phyloP scores from a whole-genome alignment of 2,797 vertebrate species.

The Rhinella marina region DNA sequence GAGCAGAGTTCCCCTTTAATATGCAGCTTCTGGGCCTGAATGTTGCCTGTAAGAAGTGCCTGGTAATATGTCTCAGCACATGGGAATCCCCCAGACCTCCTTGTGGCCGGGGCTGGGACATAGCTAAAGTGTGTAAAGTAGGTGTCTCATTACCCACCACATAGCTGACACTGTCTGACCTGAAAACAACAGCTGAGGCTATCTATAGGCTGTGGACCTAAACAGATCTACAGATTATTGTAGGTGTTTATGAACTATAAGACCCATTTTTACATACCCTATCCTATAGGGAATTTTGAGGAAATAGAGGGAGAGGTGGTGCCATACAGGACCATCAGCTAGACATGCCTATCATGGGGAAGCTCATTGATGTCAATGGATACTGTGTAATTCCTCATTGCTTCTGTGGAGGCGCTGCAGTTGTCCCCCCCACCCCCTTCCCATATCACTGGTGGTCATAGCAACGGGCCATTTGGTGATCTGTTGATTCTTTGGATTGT shows the following conservation, averaged over 20 bases:
- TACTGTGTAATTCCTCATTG: not conserved
- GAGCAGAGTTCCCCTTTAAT: too few relatives aligned
- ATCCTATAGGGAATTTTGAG: not conserved
- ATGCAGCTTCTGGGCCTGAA: not conserved
- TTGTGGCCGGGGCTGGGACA: not conserved
- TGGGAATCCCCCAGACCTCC: not conserved
- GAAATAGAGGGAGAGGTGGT: too few relatives aligned
- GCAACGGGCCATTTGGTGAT: too few relatives aligned
- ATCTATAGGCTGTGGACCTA: not conserved
- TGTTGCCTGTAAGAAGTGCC: not conserved
- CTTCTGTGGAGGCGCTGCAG: not conserved
- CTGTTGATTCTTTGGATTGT: too few relatives aligned
- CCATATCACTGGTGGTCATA: too few relatives aligned
- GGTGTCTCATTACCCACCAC: constrained; percentile 10
- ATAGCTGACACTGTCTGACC: not conserved
- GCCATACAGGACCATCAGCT: not conserved
- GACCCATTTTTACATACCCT: not conserved
- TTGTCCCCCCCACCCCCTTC: too few relatives aligned
- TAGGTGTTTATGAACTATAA: not conserved
- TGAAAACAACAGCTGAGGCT: constrained; percentile 2
- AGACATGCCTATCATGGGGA: not conserved
- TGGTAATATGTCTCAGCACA: not conserved
- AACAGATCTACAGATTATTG: not conserved
- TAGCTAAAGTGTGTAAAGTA: not conserved
- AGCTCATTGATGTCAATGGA: not conserved